These are phyloP conservation scores for Cephus pygmeus DNA, from an alignment of 2,888 invertebrate species.

Conservation along the genomic window DNA sequence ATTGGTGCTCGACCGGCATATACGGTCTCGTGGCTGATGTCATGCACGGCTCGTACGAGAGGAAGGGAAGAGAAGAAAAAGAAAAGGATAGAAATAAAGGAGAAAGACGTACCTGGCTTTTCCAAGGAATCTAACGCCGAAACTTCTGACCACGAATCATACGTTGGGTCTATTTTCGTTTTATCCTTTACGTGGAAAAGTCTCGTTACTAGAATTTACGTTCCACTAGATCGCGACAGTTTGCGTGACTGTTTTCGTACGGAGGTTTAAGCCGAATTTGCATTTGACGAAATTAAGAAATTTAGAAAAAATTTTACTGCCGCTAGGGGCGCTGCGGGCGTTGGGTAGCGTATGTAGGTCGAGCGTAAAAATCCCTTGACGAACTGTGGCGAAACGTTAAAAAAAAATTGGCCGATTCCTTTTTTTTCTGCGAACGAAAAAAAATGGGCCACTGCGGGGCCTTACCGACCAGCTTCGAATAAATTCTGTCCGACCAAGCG, in stretches of 20 bases:
- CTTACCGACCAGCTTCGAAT: background rate
- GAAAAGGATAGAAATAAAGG: background rate
- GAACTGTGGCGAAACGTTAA: background rate
- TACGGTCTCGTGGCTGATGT: constrained; percentile 35
- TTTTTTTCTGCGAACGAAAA: background rate
- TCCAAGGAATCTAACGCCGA: background rate
- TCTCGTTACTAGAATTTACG: background rate
- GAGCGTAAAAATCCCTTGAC: background rate
- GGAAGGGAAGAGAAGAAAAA: background rate
- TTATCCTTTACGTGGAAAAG: background rate
- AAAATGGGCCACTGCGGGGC: background rate
- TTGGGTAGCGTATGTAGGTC: background rate
- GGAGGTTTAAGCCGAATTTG: background rate
- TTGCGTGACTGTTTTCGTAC: background rate
- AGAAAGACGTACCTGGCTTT: background rate
- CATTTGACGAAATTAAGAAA: background rate
- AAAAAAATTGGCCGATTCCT: background rate
- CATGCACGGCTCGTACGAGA: constrained; percentile 21
- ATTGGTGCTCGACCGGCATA: background rate
- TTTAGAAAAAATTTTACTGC: too few species aligned
- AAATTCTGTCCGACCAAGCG: background rate
- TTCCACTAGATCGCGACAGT: background rate
- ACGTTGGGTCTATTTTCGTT: background rate
- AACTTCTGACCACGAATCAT: background rate
- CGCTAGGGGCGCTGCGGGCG: background rate